These are phyloP conservation scores for Chironex yamaguchii DNA, from an alignment of 30 jellyfish, hydroid and myxozoan species.

Conservation along the genomic window DNA sequence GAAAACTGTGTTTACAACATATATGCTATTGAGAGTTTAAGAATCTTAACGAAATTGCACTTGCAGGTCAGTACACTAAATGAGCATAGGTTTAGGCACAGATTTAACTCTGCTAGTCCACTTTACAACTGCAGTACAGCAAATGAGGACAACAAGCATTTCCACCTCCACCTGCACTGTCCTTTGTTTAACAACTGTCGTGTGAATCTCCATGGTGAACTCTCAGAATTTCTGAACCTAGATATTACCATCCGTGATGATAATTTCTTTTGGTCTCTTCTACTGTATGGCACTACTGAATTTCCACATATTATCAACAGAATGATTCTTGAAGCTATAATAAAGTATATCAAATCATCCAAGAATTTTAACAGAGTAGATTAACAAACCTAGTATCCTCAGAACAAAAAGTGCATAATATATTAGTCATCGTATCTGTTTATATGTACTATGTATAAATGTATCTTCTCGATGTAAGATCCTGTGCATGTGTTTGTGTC, in stretches of 20 bases:
- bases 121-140: constrained; percentile 39
- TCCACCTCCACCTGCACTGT: constrained; percentile 69
- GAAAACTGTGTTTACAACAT: neutral
- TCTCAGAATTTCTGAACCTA: constrained; percentile 42
- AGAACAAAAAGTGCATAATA: neutral
- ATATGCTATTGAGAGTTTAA: no score
- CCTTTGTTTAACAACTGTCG: constrained; percentile 25
- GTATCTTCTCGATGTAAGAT: no score
- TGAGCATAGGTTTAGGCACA: no score
- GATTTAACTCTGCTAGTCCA: constrained; percentile 20
- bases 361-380: neutral
- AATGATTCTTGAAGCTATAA: constrained; percentile 50
- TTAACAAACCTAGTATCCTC: neutral
- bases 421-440: no score
- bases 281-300: constrained; percentile 53
- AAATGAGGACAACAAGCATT: constrained; percentile 36
- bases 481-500: no score
- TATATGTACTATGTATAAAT: no score
- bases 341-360: constrained; percentile 7
- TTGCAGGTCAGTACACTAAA: no score
- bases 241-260: constrained; percentile 33
- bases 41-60: no score
- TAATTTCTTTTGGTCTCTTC: constrained; percentile 30
- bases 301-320: constrained; percentile 36
- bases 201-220: constrained; percentile 36